Conservation (phyloP, 2,797 vertebrate genomes). For the Etheostoma perlongum region DNA sequence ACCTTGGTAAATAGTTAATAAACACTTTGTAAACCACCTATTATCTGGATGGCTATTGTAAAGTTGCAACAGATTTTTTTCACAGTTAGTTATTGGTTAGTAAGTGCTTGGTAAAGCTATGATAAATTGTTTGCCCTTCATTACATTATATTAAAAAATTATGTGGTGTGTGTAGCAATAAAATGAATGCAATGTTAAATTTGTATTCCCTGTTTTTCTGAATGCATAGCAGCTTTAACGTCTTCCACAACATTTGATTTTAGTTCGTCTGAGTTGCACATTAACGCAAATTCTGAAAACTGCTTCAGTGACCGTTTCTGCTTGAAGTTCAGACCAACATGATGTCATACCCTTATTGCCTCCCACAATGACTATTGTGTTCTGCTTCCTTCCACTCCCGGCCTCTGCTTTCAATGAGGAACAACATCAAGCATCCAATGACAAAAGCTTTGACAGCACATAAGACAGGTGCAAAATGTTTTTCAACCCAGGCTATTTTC, state of each 20-base stretch:
- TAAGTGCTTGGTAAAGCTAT: no score
- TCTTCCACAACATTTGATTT: conserved; percentile 31
- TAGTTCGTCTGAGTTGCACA: conserved; percentile 9
- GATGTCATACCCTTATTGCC: conserved; percentile 1
- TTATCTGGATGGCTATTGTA: no score
- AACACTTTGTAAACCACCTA: no score
- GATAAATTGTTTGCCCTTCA: no score
- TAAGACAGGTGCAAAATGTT: conserved; percentile 37
- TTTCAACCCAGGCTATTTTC: conserved; percentile 29
- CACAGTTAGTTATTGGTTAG: no score
- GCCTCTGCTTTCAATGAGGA: conserved; percentile 29
- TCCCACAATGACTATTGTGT: conserved; percentile 11
- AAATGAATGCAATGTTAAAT: conserved; percentile 46
- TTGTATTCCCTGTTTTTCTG: conserved; percentile 45
- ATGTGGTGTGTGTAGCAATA: conserved; percentile 37
- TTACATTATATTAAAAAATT: no score
- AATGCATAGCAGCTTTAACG: conserved; percentile 4
- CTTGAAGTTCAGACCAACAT: conserved; percentile 15
- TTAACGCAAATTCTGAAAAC: conserved; percentile 27
- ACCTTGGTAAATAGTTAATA: no score
- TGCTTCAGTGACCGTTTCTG: conserved; percentile 5
- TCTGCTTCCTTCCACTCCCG: conserved; percentile 26
- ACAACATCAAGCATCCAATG: conserved; percentile 19
- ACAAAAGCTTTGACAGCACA: conserved; percentile 15
- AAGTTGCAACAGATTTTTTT: no score